Evolutionary conservation across 2,797 vertebrate genomes (phyloP).

Genomic region (Loris lydekkerianus): DNA sequence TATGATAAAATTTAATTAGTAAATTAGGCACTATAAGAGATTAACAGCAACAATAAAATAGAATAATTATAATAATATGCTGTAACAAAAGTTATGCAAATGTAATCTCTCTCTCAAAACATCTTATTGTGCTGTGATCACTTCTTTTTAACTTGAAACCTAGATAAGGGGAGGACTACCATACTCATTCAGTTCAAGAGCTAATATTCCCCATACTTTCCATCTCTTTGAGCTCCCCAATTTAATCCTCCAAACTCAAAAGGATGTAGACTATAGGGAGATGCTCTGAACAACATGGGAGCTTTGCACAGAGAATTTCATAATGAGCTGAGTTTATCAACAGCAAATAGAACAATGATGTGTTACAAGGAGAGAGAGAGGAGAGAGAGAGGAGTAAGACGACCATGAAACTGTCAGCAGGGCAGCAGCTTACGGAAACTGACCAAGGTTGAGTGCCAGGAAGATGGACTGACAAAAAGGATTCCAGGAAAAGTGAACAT

Average conservation of each 20-base stretch:
- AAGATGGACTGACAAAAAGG: background rate
- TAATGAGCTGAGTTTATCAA: background rate
- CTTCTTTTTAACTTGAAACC: background rate
- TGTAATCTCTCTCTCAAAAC: background rate
- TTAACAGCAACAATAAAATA: background rate
- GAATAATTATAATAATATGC: background rate
- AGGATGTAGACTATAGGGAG: background rate
- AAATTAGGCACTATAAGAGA: background rate
- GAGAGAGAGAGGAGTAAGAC: accelerated
- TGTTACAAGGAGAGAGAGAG: too few species aligned
- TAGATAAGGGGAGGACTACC: background rate
- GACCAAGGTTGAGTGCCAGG: too few species aligned
- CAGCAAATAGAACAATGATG: background rate
- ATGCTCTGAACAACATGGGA: background rate
- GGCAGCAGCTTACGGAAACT: background rate
- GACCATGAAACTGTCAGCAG: background rate
- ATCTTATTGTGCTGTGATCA: background rate
- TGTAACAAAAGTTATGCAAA: background rate
- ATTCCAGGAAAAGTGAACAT: background rate
- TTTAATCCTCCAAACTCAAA: background rate
- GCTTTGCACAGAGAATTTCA: background rate
- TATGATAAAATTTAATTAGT: background rate
- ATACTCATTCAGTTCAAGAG: too few species aligned
- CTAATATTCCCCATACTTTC: background rate
- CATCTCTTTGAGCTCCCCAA: background rate